Evolutionary conservation across 2,888 invertebrate species (phyloP), one percentile per base, ranked within the genome.

Genomic region (Eudasyphora cyanicolor): DNA sequence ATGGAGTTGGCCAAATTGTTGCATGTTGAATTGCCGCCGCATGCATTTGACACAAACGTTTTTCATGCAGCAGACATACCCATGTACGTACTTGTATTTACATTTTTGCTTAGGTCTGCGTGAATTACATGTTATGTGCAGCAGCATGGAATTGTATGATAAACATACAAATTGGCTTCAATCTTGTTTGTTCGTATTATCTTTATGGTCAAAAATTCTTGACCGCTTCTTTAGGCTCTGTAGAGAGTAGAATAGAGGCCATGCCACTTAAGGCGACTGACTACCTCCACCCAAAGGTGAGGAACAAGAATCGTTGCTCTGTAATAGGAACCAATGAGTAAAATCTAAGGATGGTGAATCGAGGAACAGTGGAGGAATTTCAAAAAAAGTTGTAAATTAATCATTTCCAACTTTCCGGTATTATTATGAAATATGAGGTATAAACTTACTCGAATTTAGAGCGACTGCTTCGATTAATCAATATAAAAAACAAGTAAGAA

Each of bases 141-240:
- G 49, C 62, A 38, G 21, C 57, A 24, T 79, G 70, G 57, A 35
- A 19, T 62, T 57, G 57, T 17, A 32, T 64, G 67, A 29, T n/a
- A n/a, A n/a, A 60, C 21, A 71, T 71, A 73, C 17, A 75, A 29
- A 14, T 19, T 76, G 71, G 73, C 74, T 24, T 29, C 54, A n/a
- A n/a, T n/a, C n/a, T n/a, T n/a, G n/a, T 77, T 82, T 82, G 19
- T n/a, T 19, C 73, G n/a, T 35, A 14, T 45, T 45, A n/a, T 12
- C 24, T 24, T 24, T 24, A 27, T 57, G 57, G 27, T 6, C 57
- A 14, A 19, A 71, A 73, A 64, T 49, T 76, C 14, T 78, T 78
- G 60, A 49, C 62, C 42, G 24, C 62, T 62, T 42, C 57, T 38
- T 67, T 69, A 29, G 57, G 17, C 51, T 12, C 24, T 54, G 14